These are phyloP conservation scores for Ophion slaviceki DNA, from an alignment of 2,888 invertebrate genomes.

Conservation along the genomic window DNA sequence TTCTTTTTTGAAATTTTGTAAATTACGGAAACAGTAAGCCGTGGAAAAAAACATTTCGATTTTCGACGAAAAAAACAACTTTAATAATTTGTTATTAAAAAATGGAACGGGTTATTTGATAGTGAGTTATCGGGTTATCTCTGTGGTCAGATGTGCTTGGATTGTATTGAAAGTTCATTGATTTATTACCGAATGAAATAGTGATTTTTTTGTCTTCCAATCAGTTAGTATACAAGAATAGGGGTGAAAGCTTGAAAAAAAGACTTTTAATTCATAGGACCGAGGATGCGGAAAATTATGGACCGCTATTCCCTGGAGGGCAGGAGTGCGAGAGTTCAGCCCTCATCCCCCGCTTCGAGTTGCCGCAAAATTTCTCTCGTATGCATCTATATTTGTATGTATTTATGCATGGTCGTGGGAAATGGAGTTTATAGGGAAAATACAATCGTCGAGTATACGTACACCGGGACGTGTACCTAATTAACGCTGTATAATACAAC, in stretches of 20 bases:
- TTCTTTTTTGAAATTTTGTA: too few species aligned
- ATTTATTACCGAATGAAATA: background rate
- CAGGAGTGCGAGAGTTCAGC: background rate
- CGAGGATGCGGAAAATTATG: background rate
- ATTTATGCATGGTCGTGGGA: background rate
- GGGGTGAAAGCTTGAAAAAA: background rate
- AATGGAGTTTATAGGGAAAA: constrained; percentile 4
- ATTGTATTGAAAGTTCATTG: background rate
- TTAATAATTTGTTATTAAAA: too few species aligned
- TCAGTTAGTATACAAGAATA: background rate
- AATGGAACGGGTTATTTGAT: too few species aligned
- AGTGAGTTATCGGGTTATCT: background rate
- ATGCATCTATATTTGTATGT: background rate
- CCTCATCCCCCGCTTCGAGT: background rate
- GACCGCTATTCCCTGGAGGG: background rate
- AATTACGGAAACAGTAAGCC: too few species aligned
- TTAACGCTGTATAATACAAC: constrained; percentile 50
- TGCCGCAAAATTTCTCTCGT: background rate
- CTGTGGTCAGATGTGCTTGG: background rate
- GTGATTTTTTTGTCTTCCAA: background rate
- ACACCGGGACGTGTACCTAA: constrained; percentile 23
- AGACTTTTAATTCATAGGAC: background rate
- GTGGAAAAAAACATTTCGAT: too few species aligned
- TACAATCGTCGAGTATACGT: background rate
- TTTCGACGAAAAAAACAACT: too few species aligned